Conservation (phyloP, 2,113 vertebrate genomes). For the Pterocles gutturalis region DNA sequence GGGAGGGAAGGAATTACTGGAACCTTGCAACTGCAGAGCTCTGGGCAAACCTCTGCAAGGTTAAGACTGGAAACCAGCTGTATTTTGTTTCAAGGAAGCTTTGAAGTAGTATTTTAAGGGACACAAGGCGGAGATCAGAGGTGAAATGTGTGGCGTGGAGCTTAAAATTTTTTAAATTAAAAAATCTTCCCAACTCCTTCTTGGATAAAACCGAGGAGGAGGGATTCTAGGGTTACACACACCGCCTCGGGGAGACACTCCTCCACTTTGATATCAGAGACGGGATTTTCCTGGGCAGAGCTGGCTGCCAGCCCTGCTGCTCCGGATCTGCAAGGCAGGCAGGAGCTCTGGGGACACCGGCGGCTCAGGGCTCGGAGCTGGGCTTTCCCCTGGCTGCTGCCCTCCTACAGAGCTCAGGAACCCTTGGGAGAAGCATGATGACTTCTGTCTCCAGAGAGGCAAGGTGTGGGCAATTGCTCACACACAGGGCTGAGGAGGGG, state of each 20-base stretch:
- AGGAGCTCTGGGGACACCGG: background rate
- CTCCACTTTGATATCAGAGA: background rate
- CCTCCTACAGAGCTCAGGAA: background rate
- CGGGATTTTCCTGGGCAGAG: background rate
- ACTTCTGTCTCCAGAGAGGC: background rate
- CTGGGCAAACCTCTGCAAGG: background rate
- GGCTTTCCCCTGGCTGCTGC: background rate
- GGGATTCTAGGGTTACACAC: background rate
- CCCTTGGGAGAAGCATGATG: background rate
- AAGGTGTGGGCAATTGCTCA: background rate
- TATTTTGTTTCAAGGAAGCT: conserved; percentile 17
- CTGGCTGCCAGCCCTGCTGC: background rate
- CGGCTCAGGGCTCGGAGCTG: background rate
- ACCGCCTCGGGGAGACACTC: background rate
- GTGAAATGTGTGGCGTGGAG: background rate
- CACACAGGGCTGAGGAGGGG: background rate
- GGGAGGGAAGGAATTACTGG: conserved; percentile 4
- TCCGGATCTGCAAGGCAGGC: background rate
- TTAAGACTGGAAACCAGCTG: conserved; percentile 3
- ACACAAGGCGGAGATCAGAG: background rate
- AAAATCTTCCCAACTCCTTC: background rate
- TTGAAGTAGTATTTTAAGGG: conserved; percentile 7
- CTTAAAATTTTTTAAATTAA: background rate
- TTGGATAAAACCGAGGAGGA: background rate
- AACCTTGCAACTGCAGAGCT: background rate